These are phyloP conservation scores for Apodemia hepburni DNA, from an alignment of 2,888 invertebrate genomes.

Conservation along the genomic window DNA sequence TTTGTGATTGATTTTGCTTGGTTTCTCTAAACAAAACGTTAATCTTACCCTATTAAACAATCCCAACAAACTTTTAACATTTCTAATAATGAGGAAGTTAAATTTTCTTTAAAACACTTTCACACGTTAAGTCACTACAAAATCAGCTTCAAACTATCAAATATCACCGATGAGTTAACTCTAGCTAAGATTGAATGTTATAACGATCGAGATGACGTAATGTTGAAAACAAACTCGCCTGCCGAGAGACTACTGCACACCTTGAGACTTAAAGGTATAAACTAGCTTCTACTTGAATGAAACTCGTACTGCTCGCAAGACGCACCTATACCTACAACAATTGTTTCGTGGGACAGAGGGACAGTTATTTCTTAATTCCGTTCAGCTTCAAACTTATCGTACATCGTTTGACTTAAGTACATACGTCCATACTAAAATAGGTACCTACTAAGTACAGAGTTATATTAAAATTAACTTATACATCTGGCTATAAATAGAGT, in stretches of 20 bases:
- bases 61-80: conserved; percentile 72
- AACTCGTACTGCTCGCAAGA: conserved; percentile 22
- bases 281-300: background rate
- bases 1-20: too few relatives aligned
- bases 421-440: background rate
- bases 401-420: background rate
- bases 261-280: conserved; percentile 30
- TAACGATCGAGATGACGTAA: conserved; percentile 57
- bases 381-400: background rate
- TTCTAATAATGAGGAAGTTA: conserved; percentile 34
- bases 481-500: background rate
- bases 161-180: conserved; percentile 37
- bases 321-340: conserved; percentile 17
- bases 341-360: background rate
- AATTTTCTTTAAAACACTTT: background rate
- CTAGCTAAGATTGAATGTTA: conserved; percentile 33
- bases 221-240: conserved; percentile 62
- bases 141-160: conserved; percentile 35
- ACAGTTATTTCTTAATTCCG: background rate
- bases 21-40: too few relatives aligned
- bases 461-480: conserved; percentile 1
- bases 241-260: conserved; percentile 42
- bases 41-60: conserved; percentile 63
- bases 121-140: conserved; percentile 35
- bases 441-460: conserved; percentile 1